Conservation (phyloP, 2,888 invertebrate genomes). For the Apoda limacodes region DNA sequence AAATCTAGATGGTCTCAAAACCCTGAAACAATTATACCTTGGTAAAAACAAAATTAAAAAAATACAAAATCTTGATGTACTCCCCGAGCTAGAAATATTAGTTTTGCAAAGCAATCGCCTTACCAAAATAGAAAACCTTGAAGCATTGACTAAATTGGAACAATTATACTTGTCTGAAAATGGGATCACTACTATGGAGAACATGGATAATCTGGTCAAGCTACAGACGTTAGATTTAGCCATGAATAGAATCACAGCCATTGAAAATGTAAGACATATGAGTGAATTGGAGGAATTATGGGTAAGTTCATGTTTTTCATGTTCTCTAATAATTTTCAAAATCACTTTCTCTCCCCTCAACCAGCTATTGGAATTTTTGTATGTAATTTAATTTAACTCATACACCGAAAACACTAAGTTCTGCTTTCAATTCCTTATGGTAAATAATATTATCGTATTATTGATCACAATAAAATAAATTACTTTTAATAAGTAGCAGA, state of each 20-base stretch:
- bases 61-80: constrained; percentile 82
- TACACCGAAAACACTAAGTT: too few species aligned
- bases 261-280: constrained; percentile 85
- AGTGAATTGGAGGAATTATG: constrained; percentile 91
- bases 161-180: constrained; percentile 96
- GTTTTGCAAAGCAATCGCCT: constrained; percentile 94
- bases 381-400: too few species aligned
- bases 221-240: constrained; percentile 93
- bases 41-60: constrained; percentile 96
- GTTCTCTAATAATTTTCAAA: too few species aligned
- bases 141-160: constrained; percentile 77
- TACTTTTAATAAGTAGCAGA: too few species aligned
- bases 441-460: too few species aligned
- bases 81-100: constrained; percentile 80
- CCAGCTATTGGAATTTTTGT: too few species aligned
- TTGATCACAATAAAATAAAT: too few species aligned
- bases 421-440: too few species aligned
- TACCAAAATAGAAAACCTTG: constrained; percentile 87
- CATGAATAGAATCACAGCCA: constrained; percentile 82
- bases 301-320: too few species aligned
- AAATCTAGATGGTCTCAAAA: constrained; percentile 81
- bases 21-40: constrained; percentile 83
- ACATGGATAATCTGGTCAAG: constrained; percentile 74
- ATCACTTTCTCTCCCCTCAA: too few species aligned
- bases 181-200: constrained; percentile 84